Evolutionary conservation across 2,888 invertebrate species (phyloP), one percentile per base, ranked within the genome.

Genomic region (Parnassius apollo): DNA sequence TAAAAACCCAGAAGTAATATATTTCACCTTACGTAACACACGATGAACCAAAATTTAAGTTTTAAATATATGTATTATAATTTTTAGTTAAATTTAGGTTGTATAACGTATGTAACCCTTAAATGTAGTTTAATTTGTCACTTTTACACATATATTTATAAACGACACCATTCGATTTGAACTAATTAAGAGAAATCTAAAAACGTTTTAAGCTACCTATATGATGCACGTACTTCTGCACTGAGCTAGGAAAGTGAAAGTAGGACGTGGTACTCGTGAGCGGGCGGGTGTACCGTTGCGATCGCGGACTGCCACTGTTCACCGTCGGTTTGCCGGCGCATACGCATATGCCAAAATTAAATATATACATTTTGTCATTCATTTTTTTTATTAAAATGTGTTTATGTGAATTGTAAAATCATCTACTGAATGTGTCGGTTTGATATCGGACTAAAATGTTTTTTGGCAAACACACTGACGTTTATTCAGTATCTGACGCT

Each of bases 301-400:
- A 58, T 67, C 73, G 73, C 74, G 73, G 65, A 68, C 68, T 74
- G 74, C 73, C 77, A 84, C 84, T 85, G 85, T 72, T 67, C 48
- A 57, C 52, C 65, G 67, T 63, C 62, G 64, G 52, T 13, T 62
- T 60, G 66, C 64, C 68, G 65, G 68, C 75, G 72, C 73, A 66
- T 66, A 65, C 71, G 67, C 72, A 69, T 62, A 70, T 64, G 74
- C 78, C 77, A 75, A 74, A 77, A 75, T 77, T 80, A 80, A 76
- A 76, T 76, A 64, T 71, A 69, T 67, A 77, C 81, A 78, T 81
- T 80, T 82, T 87, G 84, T 88, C 83, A 88, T 90, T 88, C 88
- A 88, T 86, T 83, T 80, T 76, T 70, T 76, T 70, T 55, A 66
- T 62, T 68, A 82, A 35, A 35, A 35, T 77, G 81, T 82, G 82